Evolutionary conservation across 2,888 invertebrate genomes (phyloP).

Genomic region (Myopa testacea): DNA sequence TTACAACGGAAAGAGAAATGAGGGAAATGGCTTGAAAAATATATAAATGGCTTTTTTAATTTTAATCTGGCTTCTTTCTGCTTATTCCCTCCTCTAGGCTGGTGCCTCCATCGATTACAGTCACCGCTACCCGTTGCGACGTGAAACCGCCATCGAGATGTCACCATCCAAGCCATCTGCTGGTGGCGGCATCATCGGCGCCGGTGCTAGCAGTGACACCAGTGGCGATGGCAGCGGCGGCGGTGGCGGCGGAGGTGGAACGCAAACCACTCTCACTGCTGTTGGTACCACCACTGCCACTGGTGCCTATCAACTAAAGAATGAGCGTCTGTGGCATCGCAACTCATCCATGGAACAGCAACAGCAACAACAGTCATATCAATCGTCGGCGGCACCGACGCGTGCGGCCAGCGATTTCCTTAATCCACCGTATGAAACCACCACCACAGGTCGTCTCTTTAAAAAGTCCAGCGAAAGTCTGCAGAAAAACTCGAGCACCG

Average conservation of each 20-base stretch:
- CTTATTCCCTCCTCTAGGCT: constrained; percentile 49
- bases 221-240: constrained; percentile 47
- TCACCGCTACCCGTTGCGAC: constrained; percentile 65
- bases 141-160: constrained; percentile 67
- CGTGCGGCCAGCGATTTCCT: constrained; percentile 65
- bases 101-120: constrained; percentile 63
- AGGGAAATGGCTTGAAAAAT: too few relatives aligned
- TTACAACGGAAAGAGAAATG: too few relatives aligned
- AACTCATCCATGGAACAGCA: constrained; percentile 64
- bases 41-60: too few relatives aligned
- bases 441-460: constrained; percentile 58
- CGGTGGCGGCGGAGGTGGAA: constrained; percentile 44
- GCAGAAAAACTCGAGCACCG: constrained; percentile 68
- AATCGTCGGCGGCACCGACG: constrained; percentile 58
- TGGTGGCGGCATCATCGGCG: constrained; percentile 53
- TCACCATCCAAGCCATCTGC: constrained; percentile 65
- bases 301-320: constrained; percentile 58
- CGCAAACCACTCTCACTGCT: constrained; percentile 25
- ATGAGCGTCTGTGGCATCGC: constrained; percentile 63
- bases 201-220: constrained; percentile 55
- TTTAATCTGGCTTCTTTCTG: too few relatives aligned
- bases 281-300: constrained; percentile 13
- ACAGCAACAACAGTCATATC: constrained; percentile 58
- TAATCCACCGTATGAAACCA: constrained; percentile 62
- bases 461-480: constrained; percentile 68